Conservation (phyloP, 2,797 vertebrate genomes). For the Galaxias olidus region DNA sequence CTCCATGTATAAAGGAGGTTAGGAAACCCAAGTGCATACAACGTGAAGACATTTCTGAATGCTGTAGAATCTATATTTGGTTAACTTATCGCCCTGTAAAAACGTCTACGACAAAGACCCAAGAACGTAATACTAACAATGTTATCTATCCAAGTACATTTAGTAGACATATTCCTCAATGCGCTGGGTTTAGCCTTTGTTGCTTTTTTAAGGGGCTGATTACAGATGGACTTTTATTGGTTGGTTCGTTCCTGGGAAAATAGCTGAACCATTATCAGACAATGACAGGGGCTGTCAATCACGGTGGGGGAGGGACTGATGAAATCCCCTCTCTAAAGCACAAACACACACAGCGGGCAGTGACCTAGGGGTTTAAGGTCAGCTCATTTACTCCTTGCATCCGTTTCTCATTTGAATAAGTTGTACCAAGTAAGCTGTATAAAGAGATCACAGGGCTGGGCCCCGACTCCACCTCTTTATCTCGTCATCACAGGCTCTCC, state of each 20-base stretch:
- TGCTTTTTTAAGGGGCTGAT: too few species aligned
- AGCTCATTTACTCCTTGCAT: conserved; percentile 76
- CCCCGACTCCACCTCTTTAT: conserved; percentile 44
- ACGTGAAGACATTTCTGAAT: too few species aligned
- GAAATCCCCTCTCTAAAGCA: conserved; percentile 7
- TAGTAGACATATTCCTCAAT: too few species aligned
- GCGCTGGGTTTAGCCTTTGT: too few species aligned
- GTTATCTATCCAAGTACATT: too few species aligned
- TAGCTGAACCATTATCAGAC: conserved; percentile 65
- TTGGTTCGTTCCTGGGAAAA: conserved; percentile 71
- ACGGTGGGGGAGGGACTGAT: conserved; percentile 60
- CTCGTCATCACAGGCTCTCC: conserved; percentile 38
- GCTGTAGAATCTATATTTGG: too few species aligned
- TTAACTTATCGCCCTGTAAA: too few species aligned
- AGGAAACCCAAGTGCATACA: too few species aligned
- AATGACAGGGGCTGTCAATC: conserved; percentile 73
- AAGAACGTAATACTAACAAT: too few species aligned
- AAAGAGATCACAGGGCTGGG: conserved; percentile 67
- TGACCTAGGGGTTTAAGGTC: conserved; percentile 83
- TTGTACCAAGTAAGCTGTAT: conserved; percentile 62
- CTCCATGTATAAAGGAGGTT: too few species aligned
- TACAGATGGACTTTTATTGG: too few species aligned
- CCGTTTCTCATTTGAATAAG: conserved; percentile 82
- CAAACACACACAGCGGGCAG: conserved; percentile 27
- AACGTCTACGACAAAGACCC: too few species aligned